These are phyloP conservation scores for Circaetus gallicus DNA, from an alignment of 2,113 vertebrate species.

Conservation along the genomic window DNA sequence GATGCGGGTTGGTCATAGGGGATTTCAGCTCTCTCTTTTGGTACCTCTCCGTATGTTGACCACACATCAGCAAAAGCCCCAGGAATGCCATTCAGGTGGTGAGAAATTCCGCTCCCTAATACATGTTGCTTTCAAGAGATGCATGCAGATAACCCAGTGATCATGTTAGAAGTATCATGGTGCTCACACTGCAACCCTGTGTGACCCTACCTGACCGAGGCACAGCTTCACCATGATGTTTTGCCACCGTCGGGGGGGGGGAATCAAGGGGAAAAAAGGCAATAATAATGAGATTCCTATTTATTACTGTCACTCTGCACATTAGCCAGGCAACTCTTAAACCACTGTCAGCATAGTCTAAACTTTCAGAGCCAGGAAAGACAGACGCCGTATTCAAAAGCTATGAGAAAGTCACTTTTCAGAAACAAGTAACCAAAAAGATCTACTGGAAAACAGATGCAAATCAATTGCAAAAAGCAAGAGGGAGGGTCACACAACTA, in stretches of 20 bases:
- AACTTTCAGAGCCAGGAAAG: neutral
- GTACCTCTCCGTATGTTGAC: neutral
- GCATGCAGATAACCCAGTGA: neutral
- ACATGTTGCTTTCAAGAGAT: neutral
- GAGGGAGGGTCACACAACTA: neutral
- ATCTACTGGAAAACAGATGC: neutral
- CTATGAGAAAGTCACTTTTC: neutral
- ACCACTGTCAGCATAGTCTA: neutral
- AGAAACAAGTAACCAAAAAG: constrained; percentile 26
- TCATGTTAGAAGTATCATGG: accelerated
- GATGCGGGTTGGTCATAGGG: neutral
- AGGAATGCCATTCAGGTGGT: neutral
- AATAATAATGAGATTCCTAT: neutral
- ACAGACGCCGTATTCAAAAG: neutral
- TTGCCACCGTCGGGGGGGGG: neutral
- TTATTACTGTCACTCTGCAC: neutral
- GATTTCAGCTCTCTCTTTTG: neutral
- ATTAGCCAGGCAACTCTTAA: neutral
- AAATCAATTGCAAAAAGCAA: neutral
- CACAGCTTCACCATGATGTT: neutral
- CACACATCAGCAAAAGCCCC: neutral
- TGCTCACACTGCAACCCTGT: neutral
- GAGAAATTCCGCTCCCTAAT: neutral
- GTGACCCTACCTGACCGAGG: neutral
- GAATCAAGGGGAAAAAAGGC: neutral